These are phyloP conservation scores for Damaliscus lunatus DNA, from an alignment of 2,113 vertebrate species.

Conservation along the genomic window DNA sequence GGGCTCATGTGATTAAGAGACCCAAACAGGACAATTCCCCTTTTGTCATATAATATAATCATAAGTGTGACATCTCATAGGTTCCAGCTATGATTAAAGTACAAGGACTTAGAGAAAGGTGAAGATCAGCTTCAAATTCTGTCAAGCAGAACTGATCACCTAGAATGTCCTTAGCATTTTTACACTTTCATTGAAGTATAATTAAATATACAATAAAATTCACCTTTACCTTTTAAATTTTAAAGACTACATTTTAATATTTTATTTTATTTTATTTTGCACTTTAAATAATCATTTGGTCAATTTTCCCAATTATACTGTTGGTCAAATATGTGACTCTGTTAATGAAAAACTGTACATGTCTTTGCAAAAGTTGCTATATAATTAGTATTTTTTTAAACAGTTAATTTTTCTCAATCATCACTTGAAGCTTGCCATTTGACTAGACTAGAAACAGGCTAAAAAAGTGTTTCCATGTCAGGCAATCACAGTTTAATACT, in stretches of 20 bases:
- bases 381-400: neutral
- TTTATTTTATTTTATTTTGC: neutral
- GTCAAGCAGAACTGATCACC: neutral
- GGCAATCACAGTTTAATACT: neutral
- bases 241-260: conserved; percentile 12
- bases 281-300: conserved; percentile 25
- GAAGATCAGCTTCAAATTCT: neutral
- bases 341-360: neutral
- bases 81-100: neutral
- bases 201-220: neutral
- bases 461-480: neutral
- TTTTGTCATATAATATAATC: neutral
- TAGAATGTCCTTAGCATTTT: neutral
- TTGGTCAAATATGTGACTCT: neutral
- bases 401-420: neutral
- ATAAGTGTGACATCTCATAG: neutral
- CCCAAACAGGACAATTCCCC: neutral
- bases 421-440: neutral
- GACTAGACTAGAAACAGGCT: neutral
- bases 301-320: conserved; percentile 17
- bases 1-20: neutral
- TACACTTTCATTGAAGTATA: neutral
- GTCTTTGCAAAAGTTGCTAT: neutral
- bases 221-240: neutral
- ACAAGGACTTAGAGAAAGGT: neutral